Conservation (phyloP, 2,888 invertebrate genomes). For the Eupeodes luniger region DNA sequence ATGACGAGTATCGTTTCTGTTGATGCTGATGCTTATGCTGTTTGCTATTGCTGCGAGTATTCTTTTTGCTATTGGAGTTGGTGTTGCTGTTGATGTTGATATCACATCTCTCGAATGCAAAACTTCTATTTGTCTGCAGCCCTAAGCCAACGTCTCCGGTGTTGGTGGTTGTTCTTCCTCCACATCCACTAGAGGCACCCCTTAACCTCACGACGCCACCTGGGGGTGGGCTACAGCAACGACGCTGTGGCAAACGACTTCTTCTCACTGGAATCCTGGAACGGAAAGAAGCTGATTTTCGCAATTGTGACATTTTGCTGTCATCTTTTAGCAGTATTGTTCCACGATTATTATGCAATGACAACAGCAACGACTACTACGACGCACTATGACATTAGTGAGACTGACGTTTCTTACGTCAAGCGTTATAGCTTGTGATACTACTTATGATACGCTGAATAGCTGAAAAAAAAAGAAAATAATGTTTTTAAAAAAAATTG, state of each 20-base stretch:
- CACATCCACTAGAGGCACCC: constrained; percentile 59
- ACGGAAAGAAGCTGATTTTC: constrained; percentile 80
- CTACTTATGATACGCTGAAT: not conserved
- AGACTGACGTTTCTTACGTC: not conserved
- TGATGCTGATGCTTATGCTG: constrained; percentile 29
- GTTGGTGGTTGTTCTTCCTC: constrained; percentile 32
- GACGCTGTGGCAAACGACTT: constrained; percentile 77
- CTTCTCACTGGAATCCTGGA: constrained; percentile 80
- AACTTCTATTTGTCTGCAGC: constrained; percentile 75
- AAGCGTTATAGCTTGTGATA: not conserved
- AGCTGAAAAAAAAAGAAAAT: constrained; percentile 29
- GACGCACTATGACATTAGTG: not conserved
- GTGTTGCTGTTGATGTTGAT: constrained; percentile 43
- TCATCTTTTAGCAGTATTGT: constrained; percentile 75
- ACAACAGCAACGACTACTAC: no score
- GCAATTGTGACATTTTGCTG: constrained; percentile 79
- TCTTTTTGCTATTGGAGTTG: constrained; percentile 30
- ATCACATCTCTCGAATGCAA: constrained; percentile 71
- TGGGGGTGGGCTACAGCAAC: constrained; percentile 78
- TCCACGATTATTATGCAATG: constrained; percentile 17
- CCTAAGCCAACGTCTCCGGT: constrained; percentile 53
- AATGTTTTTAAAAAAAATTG: constrained; percentile 39
- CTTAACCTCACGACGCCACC: constrained; percentile 60
- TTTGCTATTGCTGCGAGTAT: constrained; percentile 31
- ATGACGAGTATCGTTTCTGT: constrained; percentile 77